A percentile compares a stretch with the other conserved stretches of the same genome.
These are phyloP conservation scores for Poeciliopsis presidionis DNA, from an alignment of 2,797 vertebrate species.

Conservation along the genomic window DNA sequence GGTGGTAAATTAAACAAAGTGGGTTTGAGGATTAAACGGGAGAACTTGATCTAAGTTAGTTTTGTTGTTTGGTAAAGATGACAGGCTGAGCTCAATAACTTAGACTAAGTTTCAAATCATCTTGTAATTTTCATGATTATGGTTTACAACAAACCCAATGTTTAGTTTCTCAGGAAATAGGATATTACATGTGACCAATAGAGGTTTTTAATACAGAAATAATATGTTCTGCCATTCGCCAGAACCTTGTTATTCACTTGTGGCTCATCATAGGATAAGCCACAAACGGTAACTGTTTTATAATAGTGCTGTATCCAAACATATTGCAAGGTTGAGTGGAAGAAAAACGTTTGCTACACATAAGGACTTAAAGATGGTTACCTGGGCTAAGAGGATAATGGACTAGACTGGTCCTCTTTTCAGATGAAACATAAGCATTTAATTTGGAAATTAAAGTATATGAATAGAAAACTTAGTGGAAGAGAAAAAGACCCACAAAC, in stretches of 20 bases:
- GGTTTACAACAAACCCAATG: neutral
- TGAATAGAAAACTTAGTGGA: neutral
- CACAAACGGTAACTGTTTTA: neutral
- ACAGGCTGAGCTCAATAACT: neutral
- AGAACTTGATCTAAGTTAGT: conserved; percentile 37
- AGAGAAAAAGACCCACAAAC: neutral
- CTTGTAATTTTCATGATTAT: neutral
- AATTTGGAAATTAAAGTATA: neutral
- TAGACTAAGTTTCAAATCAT: neutral
- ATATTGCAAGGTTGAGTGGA: neutral
- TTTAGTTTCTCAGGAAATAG: neutral
- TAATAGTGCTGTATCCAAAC: neutral
- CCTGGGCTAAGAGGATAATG: neutral
- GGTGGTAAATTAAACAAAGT: conserved; percentile 64
- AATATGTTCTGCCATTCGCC: too few relatives aligned
- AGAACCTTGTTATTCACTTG: too few relatives aligned
- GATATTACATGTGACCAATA: neutral
- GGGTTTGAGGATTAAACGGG: conserved; percentile 49
- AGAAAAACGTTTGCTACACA: neutral
- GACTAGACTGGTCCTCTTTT: neutral
- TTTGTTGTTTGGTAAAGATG: conserved; percentile 5
- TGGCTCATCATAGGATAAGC: neutral
- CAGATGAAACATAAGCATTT: neutral
- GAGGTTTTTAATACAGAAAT: neutral
- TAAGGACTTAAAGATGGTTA: neutral